These are phyloP conservation scores for Synanthedon tipuliformis DNA, from an alignment of 2,888 invertebrate genomes.

Conservation along the genomic window DNA sequence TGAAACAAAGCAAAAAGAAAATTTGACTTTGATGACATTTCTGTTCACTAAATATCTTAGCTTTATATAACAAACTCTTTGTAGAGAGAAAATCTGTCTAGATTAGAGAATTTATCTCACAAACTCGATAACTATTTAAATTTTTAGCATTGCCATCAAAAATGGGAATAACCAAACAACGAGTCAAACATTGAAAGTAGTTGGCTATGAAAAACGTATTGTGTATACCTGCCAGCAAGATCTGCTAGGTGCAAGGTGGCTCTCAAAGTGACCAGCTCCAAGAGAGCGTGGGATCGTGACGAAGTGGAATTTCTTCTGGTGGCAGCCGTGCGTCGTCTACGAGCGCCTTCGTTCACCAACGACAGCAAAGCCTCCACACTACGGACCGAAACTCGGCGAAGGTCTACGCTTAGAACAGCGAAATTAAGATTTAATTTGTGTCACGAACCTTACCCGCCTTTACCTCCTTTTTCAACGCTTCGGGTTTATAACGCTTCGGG, in stretches of 20 bases:
- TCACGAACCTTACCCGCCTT: neutral
- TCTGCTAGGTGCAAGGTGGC: conserved; percentile 72
- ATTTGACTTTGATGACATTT: neutral
- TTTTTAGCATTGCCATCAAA: too few relatives aligned
- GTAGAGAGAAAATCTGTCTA: too few relatives aligned
- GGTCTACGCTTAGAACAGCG: conserved; percentile 45
- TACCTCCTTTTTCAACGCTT: too few relatives aligned
- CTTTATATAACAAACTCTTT: too few relatives aligned
- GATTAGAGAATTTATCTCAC: too few relatives aligned
- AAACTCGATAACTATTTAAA: too few relatives aligned
- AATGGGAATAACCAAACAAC: too few relatives aligned
- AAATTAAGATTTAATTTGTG: too few relatives aligned
- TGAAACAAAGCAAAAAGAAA: conserved; percentile 23
- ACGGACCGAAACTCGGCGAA: conserved; percentile 72
- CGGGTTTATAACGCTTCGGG: too few relatives aligned
- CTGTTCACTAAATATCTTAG: too few relatives aligned
- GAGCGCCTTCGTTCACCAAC: conserved; percentile 72
- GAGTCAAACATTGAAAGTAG: too few relatives aligned
- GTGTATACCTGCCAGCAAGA: conserved; percentile 49
- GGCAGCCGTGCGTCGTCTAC: conserved; percentile 75
- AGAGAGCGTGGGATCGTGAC: conserved; percentile 79
- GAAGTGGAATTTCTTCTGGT: conserved; percentile 79
- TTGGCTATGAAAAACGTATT: too few relatives aligned
- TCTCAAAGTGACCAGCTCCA: conserved; percentile 72
- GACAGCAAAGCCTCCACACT: conserved; percentile 68